Conservation (phyloP, 2,888 invertebrate species). For the Hyles lineata region DNA sequence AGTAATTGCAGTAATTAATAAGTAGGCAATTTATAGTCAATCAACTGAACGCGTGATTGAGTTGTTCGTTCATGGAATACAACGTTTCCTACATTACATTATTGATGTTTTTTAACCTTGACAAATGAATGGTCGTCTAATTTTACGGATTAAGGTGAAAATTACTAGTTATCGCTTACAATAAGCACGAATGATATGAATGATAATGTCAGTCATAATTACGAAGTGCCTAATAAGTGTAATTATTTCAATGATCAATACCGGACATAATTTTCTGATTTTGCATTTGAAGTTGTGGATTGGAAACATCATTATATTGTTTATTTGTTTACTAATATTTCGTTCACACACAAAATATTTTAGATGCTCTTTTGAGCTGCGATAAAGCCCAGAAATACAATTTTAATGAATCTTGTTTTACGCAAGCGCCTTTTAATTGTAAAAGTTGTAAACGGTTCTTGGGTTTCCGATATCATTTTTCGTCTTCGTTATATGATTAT, state of each 20-base stretch:
- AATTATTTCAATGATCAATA: no score
- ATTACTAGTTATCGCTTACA: not conserved
- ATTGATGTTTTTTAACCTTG: not conserved
- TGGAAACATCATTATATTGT: no score
- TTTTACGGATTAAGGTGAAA: not conserved
- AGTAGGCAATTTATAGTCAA: constrained; percentile 31
- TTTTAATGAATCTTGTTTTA: constrained; percentile 6
- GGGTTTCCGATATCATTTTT: not conserved
- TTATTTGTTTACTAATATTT: no score
- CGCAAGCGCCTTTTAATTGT: constrained; percentile 8
- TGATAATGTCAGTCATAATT: no score
- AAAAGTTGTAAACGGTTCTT: not conserved
- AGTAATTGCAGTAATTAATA: constrained; percentile 21
- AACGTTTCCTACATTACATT: constrained; percentile 8
- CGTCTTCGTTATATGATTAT: not conserved
- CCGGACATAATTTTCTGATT: no score
- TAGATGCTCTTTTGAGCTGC: not conserved
- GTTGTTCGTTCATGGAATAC: constrained; percentile 4
- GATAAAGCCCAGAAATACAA: not conserved
- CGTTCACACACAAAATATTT: no score
- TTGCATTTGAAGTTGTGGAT: no score
- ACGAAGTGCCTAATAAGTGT: no score
- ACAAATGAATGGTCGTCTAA: not conserved
- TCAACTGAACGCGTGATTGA: constrained; percentile 27
- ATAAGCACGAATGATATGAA: not conserved